Conservation (phyloP, 2,113 vertebrate species). For the Syrmaticus mikado region DNA sequence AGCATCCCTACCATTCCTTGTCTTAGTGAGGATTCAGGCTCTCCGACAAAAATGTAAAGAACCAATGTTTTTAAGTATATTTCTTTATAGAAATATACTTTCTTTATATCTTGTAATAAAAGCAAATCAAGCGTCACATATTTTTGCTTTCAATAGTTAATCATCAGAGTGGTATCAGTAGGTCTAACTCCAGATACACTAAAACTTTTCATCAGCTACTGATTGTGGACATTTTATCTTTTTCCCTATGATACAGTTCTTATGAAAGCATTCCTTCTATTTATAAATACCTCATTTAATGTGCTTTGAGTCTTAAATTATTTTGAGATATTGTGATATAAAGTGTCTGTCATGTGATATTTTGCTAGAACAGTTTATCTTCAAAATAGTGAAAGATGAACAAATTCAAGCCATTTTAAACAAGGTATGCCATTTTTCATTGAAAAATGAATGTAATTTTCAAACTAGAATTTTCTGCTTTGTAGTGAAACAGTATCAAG, state of each 20-base stretch:
- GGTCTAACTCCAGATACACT: neutral
- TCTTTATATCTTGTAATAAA: neutral
- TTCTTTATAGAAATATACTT: neutral
- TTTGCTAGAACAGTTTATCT: neutral
- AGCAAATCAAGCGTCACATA: neutral
- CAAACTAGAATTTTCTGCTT: neutral
- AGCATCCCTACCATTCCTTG: neutral
- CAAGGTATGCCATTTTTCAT: neutral
- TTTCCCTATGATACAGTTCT: neutral
- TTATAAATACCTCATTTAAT: neutral
- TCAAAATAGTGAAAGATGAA: neutral
- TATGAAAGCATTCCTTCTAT: neutral
- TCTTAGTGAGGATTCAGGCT: neutral
- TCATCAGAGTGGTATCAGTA: neutral
- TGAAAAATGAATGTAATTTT: neutral
- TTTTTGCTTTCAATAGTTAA: neutral
- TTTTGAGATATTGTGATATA: neutral
- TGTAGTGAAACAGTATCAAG: neutral
- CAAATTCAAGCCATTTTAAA: neutral
- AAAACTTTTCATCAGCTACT: neutral
- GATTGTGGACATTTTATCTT: neutral
- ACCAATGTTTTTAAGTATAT: neutral
- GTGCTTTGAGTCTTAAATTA: neutral
- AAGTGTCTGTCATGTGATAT: accelerated
- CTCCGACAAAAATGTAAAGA: neutral